phyloP scores from a whole-genome alignment of 2,113 vertebrate species.

The Aythya baeri region DNA sequence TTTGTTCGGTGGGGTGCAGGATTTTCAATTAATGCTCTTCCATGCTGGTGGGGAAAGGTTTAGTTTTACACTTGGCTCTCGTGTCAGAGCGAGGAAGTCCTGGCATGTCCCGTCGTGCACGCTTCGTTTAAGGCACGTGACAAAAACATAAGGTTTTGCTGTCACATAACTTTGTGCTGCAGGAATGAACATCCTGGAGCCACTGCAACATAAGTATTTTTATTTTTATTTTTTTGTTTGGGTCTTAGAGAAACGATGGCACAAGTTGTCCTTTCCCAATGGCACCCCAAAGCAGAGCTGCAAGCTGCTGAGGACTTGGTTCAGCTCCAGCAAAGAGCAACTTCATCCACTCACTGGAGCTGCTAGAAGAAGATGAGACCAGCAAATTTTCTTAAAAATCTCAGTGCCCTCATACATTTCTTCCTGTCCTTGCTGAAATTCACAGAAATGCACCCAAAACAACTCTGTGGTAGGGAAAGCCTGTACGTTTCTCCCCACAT shows the following conservation, averaged over 20 bases:
- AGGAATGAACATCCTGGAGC: rapidly evolving
- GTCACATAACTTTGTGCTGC: not conserved
- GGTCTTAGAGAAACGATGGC: not conserved
- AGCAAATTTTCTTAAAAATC: too few relatives aligned
- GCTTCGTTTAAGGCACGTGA: not conserved
- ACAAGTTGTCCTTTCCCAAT: not conserved
- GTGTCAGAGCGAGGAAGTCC: not conserved
- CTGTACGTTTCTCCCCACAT: too few relatives aligned
- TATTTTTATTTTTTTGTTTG: not conserved
- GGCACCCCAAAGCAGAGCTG: not conserved
- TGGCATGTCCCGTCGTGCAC: not conserved
- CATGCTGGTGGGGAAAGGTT: not conserved
- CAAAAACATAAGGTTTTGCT: not conserved
- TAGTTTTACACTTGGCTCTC: not conserved
- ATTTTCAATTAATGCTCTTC: not conserved
- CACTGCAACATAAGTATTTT: not conserved
- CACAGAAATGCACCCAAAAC: too few relatives aligned
- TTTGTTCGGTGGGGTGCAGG: not conserved
- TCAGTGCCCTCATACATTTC: too few relatives aligned
- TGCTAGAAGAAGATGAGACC: not conserved
- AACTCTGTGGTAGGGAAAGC: too few relatives aligned
- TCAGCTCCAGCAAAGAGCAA: not conserved
- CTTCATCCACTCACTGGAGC: not conserved
- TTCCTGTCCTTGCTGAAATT: too few relatives aligned
- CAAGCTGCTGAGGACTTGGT: not conserved